Percentiles rank a stretch among this genome's conserved stretches.
phyloP scores from a whole-genome alignment of 2,888 invertebrate genomes.

The Sericinus montela region DNA sequence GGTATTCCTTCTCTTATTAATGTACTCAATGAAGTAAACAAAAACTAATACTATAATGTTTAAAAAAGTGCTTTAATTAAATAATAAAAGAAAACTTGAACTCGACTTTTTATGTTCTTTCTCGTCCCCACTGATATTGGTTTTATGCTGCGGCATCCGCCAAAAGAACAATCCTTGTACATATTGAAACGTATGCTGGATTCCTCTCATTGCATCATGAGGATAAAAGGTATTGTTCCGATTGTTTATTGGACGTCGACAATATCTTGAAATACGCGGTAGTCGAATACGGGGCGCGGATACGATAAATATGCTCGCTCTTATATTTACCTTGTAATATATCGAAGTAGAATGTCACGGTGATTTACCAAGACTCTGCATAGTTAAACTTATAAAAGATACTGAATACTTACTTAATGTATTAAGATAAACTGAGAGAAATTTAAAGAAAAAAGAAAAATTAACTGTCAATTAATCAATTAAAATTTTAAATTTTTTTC shows the following conservation, averaged over 20 bases:
- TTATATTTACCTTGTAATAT: conserved; percentile 17
- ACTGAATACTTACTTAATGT: too few species aligned
- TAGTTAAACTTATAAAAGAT: too few species aligned
- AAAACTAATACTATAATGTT: too few species aligned
- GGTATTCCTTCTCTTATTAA: too few species aligned
- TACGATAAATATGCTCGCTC: conserved; percentile 30
- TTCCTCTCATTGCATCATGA: conserved; percentile 32
- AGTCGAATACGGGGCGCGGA: conserved; percentile 29
- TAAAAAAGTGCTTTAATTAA: too few species aligned
- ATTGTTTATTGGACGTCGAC: conserved; percentile 35
- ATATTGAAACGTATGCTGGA: conserved; percentile 27
- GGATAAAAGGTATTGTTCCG: conserved; percentile 37
- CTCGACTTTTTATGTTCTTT: conserved; percentile 8
- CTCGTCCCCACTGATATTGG: neutral
- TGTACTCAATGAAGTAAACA: too few species aligned
- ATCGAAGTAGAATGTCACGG: conserved; percentile 10
- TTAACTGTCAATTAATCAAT: too few species aligned
- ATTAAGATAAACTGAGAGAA: too few species aligned
- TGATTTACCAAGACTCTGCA: conserved; percentile 10
- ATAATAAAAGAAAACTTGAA: too few species aligned
- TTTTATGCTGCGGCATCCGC: conserved; percentile 14
- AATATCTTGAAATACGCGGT: conserved; percentile 34
- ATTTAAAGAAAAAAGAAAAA: too few species aligned
- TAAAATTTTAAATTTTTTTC: too few species aligned
- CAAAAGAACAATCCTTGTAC: conserved; percentile 18